phyloP scores from a whole-genome alignment of 2,113 vertebrate genomes.

The Monarcha castaneiventris region DNA sequence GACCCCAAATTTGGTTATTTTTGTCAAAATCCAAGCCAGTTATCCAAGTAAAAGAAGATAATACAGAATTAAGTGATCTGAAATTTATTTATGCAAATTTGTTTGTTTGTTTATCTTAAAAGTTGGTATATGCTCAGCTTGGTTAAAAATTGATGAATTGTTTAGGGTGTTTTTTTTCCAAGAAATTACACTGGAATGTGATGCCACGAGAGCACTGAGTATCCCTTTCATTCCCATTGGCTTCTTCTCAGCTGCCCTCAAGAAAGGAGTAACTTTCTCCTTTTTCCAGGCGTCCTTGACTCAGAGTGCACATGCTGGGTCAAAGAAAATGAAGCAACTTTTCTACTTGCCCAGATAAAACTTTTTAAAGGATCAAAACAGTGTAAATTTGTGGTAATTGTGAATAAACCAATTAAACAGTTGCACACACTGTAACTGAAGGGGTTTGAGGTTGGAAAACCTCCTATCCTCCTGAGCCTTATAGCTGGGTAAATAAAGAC shows the following conservation, averaged over 20 bases:
- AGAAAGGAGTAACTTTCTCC: neutral
- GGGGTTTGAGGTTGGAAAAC: neutral
- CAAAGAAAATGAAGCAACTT: neutral
- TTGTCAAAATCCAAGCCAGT: neutral
- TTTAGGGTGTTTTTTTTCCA: neutral
- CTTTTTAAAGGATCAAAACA: neutral
- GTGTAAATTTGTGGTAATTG: neutral
- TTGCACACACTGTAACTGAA: neutral
- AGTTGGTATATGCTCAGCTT: neutral
- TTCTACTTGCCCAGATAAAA: neutral
- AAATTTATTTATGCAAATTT: neutral
- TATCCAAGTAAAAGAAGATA: neutral
- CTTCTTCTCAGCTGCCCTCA: neutral
- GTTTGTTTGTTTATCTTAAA: neutral
- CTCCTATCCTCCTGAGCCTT: neutral
- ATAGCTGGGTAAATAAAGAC: neutral
- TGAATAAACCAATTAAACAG: neutral
- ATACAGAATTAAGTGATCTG: neutral
- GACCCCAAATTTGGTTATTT: neutral
- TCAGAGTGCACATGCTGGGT: neutral
- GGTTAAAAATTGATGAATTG: neutral
- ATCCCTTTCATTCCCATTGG: neutral
- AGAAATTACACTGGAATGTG: neutral
- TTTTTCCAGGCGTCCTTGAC: neutral
- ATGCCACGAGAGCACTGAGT: neutral